A percentile compares a stretch with the other conserved stretches of the same genome.
phyloP scores from a whole-genome alignment of 2,888 invertebrate genomes.

The Dusona sp. region DNA sequence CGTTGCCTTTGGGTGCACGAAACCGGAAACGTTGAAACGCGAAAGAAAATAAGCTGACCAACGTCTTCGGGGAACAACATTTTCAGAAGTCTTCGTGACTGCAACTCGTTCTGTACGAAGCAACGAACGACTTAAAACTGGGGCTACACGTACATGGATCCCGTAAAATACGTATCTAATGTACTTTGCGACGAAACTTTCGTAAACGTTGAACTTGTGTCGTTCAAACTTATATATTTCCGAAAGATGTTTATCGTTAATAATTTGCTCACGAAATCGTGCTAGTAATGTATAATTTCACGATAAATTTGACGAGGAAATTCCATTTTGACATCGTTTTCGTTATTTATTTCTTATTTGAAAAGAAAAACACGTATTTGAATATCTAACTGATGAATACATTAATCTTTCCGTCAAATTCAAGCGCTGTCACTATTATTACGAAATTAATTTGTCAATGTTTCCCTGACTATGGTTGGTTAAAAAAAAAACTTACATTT shows the following conservation, averaged over 20 bases:
- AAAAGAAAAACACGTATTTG: background rate
- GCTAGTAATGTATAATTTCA: background rate
- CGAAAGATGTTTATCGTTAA: background rate
- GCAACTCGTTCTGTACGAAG: conserved; percentile 23
- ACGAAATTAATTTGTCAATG: background rate
- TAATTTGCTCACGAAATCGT: background rate
- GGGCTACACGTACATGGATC: background rate
- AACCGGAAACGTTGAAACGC: conserved; percentile 48
- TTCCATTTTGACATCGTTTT: background rate
- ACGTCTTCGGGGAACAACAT: conserved; percentile 57
- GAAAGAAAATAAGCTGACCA: conserved; percentile 63
- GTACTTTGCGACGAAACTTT: conserved; percentile 8
- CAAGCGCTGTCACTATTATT: background rate
- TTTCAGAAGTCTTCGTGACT: conserved; percentile 43
- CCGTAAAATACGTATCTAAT: conserved; percentile 28
- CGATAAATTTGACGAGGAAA: background rate
- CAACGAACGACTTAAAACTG: conserved; percentile 49
- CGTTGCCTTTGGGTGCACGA: background rate
- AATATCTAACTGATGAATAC: no score
- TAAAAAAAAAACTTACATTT: background rate
- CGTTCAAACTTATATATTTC: background rate
- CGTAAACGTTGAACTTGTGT: conserved; percentile 16
- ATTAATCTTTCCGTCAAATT: no score
- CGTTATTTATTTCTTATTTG: background rate
- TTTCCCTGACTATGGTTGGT: background rate